Conservation (phyloP, 2,888 invertebrate species). For the Vannuccia rotundouncinata region DNA sequence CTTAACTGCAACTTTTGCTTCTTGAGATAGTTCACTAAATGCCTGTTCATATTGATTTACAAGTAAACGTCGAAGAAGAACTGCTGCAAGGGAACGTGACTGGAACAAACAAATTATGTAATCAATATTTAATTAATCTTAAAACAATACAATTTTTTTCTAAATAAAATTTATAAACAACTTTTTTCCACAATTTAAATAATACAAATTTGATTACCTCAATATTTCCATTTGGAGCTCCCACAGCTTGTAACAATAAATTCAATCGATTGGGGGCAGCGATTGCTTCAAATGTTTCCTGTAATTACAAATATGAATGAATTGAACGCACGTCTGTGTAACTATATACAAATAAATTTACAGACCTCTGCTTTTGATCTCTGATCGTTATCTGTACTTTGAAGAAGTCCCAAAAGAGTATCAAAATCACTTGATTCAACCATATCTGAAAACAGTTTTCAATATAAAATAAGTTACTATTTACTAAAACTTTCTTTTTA, state of each 20-base stretch:
- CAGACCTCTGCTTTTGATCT: background rate
- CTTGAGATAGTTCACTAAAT: slow-evolving; percentile 76
- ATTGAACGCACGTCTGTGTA: background rate
- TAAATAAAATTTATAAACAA: background rate
- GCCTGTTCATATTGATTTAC: slow-evolving; percentile 83
- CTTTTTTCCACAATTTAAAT: too few species aligned
- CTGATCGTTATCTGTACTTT: background rate
- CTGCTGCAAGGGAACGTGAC: slow-evolving; percentile 84
- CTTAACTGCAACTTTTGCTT: slow-evolving; percentile 75
- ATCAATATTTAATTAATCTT: background rate
- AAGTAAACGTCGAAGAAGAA: slow-evolving; percentile 75
- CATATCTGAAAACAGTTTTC: too few species aligned
- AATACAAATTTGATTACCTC: background rate
- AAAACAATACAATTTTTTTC: background rate
- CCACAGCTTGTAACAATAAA: background rate
- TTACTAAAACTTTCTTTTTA: too few species aligned
- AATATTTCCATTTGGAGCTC: background rate
- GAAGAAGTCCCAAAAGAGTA: background rate
- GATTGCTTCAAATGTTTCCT: background rate
- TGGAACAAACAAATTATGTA: slow-evolving; percentile 42
- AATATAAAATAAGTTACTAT: too few species aligned
- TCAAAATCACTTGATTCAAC: background rate
- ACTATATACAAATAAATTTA: too few species aligned
- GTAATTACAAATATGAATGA: background rate
- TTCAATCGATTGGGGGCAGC: background rate